These are phyloP conservation scores for Drosophila willistoni DNA, from an alignment of 1,140 invertebrate genomes.

Conservation along the genomic window DNA sequence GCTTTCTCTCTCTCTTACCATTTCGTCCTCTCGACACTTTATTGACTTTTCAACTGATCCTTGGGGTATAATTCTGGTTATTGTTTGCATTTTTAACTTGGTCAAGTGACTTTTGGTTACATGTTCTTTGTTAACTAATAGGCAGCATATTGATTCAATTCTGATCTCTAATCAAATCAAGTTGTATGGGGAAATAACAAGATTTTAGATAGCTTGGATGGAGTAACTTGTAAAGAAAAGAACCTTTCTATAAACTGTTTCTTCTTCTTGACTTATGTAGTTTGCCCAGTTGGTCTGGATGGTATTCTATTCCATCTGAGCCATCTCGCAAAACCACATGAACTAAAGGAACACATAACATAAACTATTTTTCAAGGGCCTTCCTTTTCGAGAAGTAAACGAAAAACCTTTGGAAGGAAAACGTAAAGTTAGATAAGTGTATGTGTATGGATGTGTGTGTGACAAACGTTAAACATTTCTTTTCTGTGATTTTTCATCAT, in stretches of 20 bases:
- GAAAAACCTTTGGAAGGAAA: neutral
- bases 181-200: too few relatives aligned
- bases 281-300: too few relatives aligned
- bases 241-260: too few relatives aligned
- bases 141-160: constrained; percentile 80
- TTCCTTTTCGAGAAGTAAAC: too few relatives aligned
- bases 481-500: constrained; percentile 73
- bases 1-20: neutral
- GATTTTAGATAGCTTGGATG: too few relatives aligned
- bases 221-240: too few relatives aligned
- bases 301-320: too few relatives aligned
- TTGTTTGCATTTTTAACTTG: constrained; percentile 21
- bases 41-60: constrained; percentile 25
- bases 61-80: constrained; percentile 25
- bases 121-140: constrained; percentile 67
- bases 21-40: constrained; percentile 10
- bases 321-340: too few relatives aligned
- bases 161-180: too few relatives aligned
- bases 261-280: too few relatives aligned
- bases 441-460: constrained; percentile 31
- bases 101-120: constrained; percentile 38
- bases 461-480: constrained; percentile 46
- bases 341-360: too few relatives aligned
- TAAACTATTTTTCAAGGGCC: too few relatives aligned
- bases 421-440: neutral